Conservation (phyloP, 2,888 invertebrate species). For the Minunthozetes semirufus region DNA sequence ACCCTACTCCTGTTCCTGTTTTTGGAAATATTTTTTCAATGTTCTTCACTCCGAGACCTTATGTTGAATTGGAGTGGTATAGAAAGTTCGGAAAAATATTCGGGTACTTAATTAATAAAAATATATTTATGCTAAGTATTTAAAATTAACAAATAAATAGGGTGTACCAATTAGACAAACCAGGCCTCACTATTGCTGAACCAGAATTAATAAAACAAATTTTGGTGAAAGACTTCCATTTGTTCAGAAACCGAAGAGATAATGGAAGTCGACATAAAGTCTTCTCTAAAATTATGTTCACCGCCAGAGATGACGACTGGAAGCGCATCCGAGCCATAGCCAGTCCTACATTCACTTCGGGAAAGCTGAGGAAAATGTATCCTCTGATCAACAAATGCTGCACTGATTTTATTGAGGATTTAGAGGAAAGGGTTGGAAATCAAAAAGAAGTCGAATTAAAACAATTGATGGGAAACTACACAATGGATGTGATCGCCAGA, state of each 20-base stretch:
- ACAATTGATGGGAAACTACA: background rate
- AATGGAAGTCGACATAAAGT: background rate
- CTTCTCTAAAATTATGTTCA: background rate
- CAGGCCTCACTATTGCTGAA: background rate
- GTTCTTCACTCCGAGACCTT: background rate
- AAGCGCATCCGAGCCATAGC: conserved; percentile 13
- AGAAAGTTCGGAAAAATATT: background rate
- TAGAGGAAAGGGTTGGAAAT: background rate
- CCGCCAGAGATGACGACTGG: background rate
- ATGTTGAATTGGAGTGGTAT: background rate
- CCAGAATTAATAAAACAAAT: background rate
- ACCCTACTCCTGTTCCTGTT: background rate
- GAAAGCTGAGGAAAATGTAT: conserved; percentile 11
- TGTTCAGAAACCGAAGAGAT: background rate
- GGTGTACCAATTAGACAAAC: background rate
- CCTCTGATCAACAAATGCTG: background rate
- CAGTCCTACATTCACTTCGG: background rate
- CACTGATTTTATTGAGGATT: background rate
- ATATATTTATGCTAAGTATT: background rate
- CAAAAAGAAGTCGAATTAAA: background rate
- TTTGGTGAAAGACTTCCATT: background rate
- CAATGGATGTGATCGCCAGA: background rate
- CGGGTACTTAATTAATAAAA: background rate
- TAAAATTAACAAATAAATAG: background rate
- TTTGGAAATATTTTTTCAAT: background rate